Conservation (phyloP, 2,888 invertebrate species). For the Ectropis crepuscularia region DNA sequence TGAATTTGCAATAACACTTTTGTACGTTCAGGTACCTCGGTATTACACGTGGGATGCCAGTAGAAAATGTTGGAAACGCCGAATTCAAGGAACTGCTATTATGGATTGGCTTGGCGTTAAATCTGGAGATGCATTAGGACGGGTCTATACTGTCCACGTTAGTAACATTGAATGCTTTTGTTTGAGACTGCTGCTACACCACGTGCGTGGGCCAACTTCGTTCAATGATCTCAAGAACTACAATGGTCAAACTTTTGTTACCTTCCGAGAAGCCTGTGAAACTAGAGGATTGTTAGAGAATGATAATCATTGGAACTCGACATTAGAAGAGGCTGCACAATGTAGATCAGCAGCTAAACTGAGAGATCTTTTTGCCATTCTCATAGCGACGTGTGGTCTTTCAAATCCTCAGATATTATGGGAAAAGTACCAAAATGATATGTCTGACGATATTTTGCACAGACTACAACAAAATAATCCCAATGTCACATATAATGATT, state of each 20-base stretch:
- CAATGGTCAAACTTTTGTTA: conserved; percentile 32
- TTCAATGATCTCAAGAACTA: conserved; percentile 36
- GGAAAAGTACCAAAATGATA: not conserved
- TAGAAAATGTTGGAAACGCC: conserved; percentile 35
- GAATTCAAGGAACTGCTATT: conserved; percentile 40
- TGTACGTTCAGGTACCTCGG: conserved; percentile 38
- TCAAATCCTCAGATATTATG: not conserved
- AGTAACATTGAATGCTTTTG: conserved; percentile 43
- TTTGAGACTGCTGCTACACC: conserved; percentile 37
- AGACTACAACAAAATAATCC: not conserved
- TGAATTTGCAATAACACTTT: conserved; percentile 16
- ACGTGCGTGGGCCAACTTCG: conserved; percentile 41
- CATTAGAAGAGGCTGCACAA: not conserved
- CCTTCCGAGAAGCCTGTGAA: conserved; percentile 42
- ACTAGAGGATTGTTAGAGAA: not conserved
- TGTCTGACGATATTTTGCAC: not conserved
- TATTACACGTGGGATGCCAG: conserved; percentile 32
- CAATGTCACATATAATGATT: not conserved
- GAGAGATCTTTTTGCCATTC: not conserved
- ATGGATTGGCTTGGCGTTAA: conserved; percentile 37
- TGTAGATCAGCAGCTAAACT: not conserved
- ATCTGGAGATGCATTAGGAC: conserved; percentile 38
- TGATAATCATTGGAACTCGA: not conserved
- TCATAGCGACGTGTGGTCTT: not conserved
- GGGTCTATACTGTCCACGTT: conserved; percentile 42